These are phyloP conservation scores for Sebastes diaconus DNA, from an alignment of 2,797 vertebrate species.

Conservation along the genomic window DNA sequence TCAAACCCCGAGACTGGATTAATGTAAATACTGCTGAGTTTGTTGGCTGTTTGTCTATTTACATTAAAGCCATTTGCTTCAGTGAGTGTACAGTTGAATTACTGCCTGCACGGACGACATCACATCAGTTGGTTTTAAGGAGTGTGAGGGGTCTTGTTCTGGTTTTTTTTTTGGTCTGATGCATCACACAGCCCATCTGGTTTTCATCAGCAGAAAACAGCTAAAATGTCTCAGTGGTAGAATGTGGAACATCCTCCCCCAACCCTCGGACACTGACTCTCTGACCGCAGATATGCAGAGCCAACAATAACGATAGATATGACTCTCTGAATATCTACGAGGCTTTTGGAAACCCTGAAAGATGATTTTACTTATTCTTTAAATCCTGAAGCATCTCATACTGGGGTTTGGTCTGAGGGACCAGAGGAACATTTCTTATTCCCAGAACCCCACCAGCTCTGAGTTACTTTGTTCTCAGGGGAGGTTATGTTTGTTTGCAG, in stretches of 20 bases:
- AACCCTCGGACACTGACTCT: constrained; percentile 37
- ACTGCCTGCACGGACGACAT: neutral
- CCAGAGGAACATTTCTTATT: neutral
- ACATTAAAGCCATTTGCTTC: neutral
- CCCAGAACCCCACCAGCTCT: neutral
- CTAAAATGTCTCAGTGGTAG: neutral
- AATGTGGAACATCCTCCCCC: constrained; percentile 44
- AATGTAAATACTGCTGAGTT: neutral
- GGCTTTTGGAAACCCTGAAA: neutral
- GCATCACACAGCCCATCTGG: constrained; percentile 55
- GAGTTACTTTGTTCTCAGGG: neutral
- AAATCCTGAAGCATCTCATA: neutral
- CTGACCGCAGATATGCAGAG: constrained; percentile 27
- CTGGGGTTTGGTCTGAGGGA: neutral
- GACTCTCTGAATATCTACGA: neutral
- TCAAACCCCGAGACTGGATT: neutral
- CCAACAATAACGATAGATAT: neutral
- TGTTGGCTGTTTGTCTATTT: neutral
- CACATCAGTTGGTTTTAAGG: neutral
- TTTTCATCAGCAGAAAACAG: constrained; percentile 52
- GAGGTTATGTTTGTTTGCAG: neutral
- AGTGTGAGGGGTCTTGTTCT: neutral
- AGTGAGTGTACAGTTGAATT: neutral
- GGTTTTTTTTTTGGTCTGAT: neutral
- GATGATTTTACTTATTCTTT: neutral